Evolutionary conservation across 2,113 vertebrate genomes (phyloP), one percentile per base, ranked within the genome.

Genomic region (Pongo abelii): DNA sequence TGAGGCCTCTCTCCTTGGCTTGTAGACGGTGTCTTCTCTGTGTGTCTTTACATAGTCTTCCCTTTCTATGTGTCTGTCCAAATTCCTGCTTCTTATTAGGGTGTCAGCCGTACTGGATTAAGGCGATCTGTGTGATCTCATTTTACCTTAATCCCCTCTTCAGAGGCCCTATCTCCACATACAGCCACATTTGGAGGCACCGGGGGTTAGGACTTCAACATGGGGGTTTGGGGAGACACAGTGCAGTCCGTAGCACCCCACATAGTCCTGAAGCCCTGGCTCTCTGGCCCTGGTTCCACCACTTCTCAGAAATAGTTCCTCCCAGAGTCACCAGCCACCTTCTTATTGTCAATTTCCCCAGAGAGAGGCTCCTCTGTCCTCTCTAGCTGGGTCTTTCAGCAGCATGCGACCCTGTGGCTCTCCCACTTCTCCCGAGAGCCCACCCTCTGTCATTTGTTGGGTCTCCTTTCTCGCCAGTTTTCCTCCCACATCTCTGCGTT

Each of bases 11-110:
- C 6, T 40, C 35, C 75, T 27, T 48, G 25, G 10, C 43, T 55
- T 18, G 13, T 3, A 27, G 57, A 38, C 3, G 1, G 13, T 8
- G 1, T 4, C 8, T 52, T 64, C 46, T n/a, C 61, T 30, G 7
- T 11, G 46, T 50, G 27, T 67, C 22, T 75, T n/a, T 52, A 46
- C 30, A 0, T 1, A 6, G 8, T 35, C 30, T 50, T 40, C 75
- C 23, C 43, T 61, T 32, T 12, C 20, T 40, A 22, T 6, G 18
- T 32, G 46, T 32, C 69, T 81, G 55, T 80, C 25, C 25, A 40
- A 38, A 61, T 59, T 48, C 50, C 59, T 50, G 35, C 69, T 35
- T 84, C 43, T 59, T n/a, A 22, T 16, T 22, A 40, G 16, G 32
- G 27, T 8, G 5, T 35, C 35, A 18, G 50, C 52, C 43, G 30